Base-by-base conservation (phyloP, 2,113 vertebrate genomes). In the Cyprinus carpio region DNA sequence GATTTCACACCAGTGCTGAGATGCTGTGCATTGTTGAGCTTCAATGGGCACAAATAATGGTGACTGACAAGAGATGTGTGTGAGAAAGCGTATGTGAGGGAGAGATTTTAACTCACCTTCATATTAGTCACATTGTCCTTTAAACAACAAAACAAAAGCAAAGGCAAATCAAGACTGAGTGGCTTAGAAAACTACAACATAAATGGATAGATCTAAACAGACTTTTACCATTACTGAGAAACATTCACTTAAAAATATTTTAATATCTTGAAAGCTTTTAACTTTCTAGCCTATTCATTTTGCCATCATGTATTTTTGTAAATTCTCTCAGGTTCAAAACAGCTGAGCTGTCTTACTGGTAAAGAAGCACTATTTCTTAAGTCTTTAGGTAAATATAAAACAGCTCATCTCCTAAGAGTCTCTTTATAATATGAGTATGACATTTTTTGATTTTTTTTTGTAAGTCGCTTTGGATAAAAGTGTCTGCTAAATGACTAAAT, bases 51-150 rank as follows among this genome's bases (percentile, higher is more conserved):
- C 88, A 74, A 15, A 49, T 69, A 78, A 54, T 86, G 85, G 75
- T 86, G 75, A 80, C 60, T 85, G 89, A 89, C 71, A 91, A 49
- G 43, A 43, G 71, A 58, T 40, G 58, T 86, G 89, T 82, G 79
- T 78, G 77, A 16, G 67, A 74, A n/a, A 23, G 23, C 31, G 2
- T 46, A 40, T 23, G 83, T 37, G 43, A 84, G 75, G 37, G 25
- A 51, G 46, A 31, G 31, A 51, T 65, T 90, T 69, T 11, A 84
- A 94, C 93, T 95, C 92, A 94, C 94, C 93, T 94, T 94, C 87
- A 91, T 29, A 87, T 94, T 94, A 86, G 92, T 81, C 67, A 92
- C 90, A 88, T 90, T 54, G 90, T 92, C 93, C 94, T 95, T 95
- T 91, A 86, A 91, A 92, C 87, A 90, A 93, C 87, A 93, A 94